These are phyloP conservation scores for Ellobius talpinus DNA, from an alignment of 2,113 vertebrate genomes.

Conservation along the genomic window DNA sequence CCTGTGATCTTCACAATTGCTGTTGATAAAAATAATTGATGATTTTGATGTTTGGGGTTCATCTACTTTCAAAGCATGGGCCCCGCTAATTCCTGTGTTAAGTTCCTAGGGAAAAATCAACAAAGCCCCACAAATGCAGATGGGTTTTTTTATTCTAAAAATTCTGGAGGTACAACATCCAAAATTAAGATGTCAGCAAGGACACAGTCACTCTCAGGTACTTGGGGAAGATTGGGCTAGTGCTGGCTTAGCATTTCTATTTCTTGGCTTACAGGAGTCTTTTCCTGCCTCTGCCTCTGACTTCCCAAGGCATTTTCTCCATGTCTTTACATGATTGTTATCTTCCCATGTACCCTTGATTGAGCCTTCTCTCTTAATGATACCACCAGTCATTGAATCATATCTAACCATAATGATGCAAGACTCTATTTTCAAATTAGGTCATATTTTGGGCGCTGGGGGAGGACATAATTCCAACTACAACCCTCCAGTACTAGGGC, in stretches of 20 bases:
- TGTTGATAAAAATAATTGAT: not conserved
- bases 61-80: not conserved
- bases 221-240: not conserved
- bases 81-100: not conserved
- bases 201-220: not conserved
- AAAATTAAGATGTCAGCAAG: not conserved
- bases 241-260: not conserved
- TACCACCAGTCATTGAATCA: not conserved
- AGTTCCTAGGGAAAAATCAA: not conserved
- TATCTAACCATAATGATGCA: not conserved
- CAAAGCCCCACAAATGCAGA: not conserved
- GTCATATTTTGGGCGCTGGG: not conserved
- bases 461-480: not conserved
- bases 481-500: not conserved
- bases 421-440: not conserved
- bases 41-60: not conserved
- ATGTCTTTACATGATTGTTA: not conserved
- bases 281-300: not conserved
- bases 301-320: not conserved
- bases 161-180: not conserved
- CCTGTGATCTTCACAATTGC: not conserved
- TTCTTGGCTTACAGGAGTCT: not conserved
- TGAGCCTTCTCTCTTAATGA: not conserved
- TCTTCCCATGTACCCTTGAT: not conserved
- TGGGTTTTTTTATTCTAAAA: not conserved